Evolutionary conservation across 2,113 vertebrate genomes (phyloP), one percentile per base, ranked within the genome.

Genomic region (Lynx canadensis): DNA sequence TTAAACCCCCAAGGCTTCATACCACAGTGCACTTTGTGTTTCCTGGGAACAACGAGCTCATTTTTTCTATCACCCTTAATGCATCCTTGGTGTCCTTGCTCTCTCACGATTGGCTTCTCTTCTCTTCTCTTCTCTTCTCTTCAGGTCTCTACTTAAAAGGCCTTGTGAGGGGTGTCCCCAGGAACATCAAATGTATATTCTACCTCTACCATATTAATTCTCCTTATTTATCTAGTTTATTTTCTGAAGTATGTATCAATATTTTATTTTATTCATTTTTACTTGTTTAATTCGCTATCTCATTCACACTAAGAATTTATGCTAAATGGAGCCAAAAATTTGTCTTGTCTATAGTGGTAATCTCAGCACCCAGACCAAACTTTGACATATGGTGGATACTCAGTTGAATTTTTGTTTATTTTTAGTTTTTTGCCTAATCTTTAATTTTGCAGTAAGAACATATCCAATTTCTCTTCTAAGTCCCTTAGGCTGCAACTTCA

Each of bases 121-220:
- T 36, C 36, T 36, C 36, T 36, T 36, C 36, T 36, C 23, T 69
- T 57, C n/a, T 36, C 7, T 15, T 60, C 13, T 36, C n/a, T 68
- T 83, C 38, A 48, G 3, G 9, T 82, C 45, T 88, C 63, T 63
- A 33, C 4, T 88, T 60, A 45, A 73, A 80, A 79, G 16, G 1
- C 0, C 25, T 7, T 27, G 14, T 45, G 36, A n/a, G 7, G 5
- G 33, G 1, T 50, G 5, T 87, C 13, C 3, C 9, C 4, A 9
- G 14, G 29, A 69, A 84, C 18, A 85, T 7, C 4, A 1, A 48
- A 48, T 76, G n/a, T 31, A 50, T 73, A 45, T 12, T 84, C 33
- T 25, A n/a, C 5, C 18, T 91, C 31, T 79, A 79, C 31, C 12
- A 31, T 16, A 45, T 33, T 74, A 50, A 23, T 4, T 3, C 48